These are phyloP conservation scores for Apamea crenata DNA, from an alignment of 2,888 invertebrate genomes.

Conservation along the genomic window DNA sequence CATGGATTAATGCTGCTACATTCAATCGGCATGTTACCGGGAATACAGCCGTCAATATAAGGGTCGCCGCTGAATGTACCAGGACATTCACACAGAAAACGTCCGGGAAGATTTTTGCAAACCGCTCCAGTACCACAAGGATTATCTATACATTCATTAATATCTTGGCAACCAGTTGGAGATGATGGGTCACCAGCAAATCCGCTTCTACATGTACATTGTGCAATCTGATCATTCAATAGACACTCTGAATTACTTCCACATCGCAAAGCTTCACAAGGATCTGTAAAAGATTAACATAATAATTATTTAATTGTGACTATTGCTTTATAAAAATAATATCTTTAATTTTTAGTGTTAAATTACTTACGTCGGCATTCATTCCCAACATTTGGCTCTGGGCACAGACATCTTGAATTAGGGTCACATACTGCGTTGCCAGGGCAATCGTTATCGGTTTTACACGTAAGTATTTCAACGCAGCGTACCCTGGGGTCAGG, in stretches of 20 bases:
- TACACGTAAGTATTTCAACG: constrained; percentile 95
- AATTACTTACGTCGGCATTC: constrained; percentile 96
- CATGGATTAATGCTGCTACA: constrained; percentile 95
- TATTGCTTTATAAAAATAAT: neutral
- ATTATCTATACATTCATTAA: constrained; percentile 95
- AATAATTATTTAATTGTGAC: constrained; percentile 26
- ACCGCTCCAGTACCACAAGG: constrained; percentile 96
- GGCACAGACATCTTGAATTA: constrained; percentile 95
- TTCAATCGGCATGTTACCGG: constrained; percentile 91
- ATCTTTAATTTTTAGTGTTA: neutral
- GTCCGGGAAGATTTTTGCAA: constrained; percentile 96
- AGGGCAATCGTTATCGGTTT: constrained; percentile 94
- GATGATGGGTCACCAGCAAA: constrained; percentile 93
- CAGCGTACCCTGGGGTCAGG: constrained; percentile 96
- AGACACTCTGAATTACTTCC: constrained; percentile 97
- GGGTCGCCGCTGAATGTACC: constrained; percentile 95
- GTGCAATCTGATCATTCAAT: constrained; percentile 95
- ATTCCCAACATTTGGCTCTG: constrained; percentile 97
- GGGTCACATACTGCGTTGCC: constrained; percentile 96
- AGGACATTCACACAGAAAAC: constrained; percentile 97
- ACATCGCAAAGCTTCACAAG: constrained; percentile 96
- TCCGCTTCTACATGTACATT: constrained; percentile 95
- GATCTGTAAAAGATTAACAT: constrained; percentile 91
- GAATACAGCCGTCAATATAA: constrained; percentile 94
- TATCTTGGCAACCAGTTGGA: constrained; percentile 94